Evolutionary conservation across 2,797 vertebrate genomes (phyloP).

Genomic region (Notoglanidium macrostoma): DNA sequence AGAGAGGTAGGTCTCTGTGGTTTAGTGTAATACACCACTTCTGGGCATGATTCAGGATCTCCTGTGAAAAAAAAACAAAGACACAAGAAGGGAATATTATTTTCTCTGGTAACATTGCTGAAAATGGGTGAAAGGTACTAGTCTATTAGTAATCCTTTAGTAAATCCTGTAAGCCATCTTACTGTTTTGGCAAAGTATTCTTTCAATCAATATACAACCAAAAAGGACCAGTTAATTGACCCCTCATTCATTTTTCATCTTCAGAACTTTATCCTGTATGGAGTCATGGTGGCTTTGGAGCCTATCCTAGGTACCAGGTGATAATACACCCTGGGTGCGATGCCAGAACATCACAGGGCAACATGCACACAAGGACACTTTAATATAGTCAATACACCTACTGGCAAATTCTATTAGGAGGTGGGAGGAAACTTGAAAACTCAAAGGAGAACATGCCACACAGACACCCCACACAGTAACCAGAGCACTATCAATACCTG

Average conservation of each 20-base stretch:
- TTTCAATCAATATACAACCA: background rate
- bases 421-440: background rate
- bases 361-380: background rate
- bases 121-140: background rate
- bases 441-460: background rate
- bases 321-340: background rate
- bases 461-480: background rate
- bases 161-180: background rate
- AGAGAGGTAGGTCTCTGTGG: conserved; percentile 93
- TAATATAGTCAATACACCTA: background rate
- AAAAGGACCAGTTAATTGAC: background rate
- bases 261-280: background rate
- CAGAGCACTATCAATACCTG: background rate
- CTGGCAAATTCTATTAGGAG: background rate
- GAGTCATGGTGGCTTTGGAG: background rate
- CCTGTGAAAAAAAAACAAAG: conserved; percentile 54
- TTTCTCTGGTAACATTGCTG: background rate
- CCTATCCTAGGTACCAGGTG: background rate
- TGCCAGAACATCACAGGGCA: background rate
- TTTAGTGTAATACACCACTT: conserved; percentile 84
- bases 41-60: conserved; percentile 68
- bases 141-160: background rate
- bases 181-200: background rate
- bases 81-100: background rate
- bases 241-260: background rate